Conservation (phyloP, 2,797 vertebrate species). For the Sebastes nivosus region DNA sequence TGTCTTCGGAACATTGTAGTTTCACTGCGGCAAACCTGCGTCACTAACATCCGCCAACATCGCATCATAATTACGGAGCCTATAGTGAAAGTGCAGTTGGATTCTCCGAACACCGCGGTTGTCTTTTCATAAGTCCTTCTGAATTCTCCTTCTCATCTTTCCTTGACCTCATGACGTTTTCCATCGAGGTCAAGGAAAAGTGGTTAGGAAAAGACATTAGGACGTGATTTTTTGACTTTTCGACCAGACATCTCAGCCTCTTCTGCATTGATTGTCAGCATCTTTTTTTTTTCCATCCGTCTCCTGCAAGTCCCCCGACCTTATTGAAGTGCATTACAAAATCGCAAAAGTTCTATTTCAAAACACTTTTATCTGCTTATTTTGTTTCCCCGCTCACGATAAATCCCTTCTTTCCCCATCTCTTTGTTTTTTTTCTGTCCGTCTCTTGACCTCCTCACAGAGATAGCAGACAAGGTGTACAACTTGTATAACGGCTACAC, state of each 20-base stretch:
- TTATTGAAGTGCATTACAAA: background rate
- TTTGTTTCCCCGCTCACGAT: background rate
- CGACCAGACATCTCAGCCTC: background rate
- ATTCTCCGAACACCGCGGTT: no score
- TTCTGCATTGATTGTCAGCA: background rate
- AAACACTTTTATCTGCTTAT: background rate
- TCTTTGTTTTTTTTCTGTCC: background rate
- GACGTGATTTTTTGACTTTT: no score
- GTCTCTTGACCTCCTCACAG: conserved; percentile 71
- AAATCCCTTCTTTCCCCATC: background rate
- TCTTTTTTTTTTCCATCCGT: background rate
- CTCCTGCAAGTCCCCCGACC: background rate
- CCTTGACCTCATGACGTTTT: no score
- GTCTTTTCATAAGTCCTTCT: no score
- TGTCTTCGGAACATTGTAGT: no score
- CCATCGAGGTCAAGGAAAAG: no score
- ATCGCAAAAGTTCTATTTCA: background rate
- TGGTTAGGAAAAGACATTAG: no score
- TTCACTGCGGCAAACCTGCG: no score
- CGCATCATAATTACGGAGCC: no score
- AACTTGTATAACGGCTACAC: conserved; percentile 98
- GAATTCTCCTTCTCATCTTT: no score
- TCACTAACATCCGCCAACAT: no score
- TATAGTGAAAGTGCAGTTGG: no score
- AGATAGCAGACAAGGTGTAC: conserved; percentile 97